Conservation (phyloP, 2,797 vertebrate genomes). For the Sarcoramphus papa region DNA sequence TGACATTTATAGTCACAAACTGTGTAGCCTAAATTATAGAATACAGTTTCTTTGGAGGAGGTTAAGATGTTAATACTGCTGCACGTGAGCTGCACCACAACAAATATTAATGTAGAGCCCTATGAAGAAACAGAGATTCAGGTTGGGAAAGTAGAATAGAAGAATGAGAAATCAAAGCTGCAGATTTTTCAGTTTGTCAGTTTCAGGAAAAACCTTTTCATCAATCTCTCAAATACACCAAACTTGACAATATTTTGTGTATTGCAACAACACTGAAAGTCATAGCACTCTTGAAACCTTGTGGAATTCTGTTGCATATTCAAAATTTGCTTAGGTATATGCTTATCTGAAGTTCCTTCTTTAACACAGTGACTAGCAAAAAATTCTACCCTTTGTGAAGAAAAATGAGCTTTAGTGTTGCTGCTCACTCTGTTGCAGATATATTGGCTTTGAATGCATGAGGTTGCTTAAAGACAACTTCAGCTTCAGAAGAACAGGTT, state of each 20-base stretch:
- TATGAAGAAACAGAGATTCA: constrained; percentile 36
- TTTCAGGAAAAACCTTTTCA: not conserved
- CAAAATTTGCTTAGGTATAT: not conserved
- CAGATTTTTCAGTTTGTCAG: not conserved
- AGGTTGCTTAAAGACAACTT: not conserved
- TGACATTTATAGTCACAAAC: not conserved
- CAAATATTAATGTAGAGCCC: constrained; percentile 80
- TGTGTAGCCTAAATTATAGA: not conserved
- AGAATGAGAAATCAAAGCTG: not conserved
- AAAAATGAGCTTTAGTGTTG: not conserved
- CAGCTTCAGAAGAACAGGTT: not conserved
- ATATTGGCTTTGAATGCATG: not conserved
- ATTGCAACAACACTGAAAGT: not conserved
- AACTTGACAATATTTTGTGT: not conserved
- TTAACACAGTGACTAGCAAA: not conserved
- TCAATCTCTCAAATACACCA: not conserved
- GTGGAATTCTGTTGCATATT: not conserved
- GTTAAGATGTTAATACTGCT: not conserved
- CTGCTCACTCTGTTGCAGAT: not conserved
- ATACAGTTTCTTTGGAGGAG: not conserved
- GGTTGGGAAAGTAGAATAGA: not conserved
- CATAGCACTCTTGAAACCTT: not conserved
- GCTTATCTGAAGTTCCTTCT: not conserved
- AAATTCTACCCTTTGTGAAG: not conserved
- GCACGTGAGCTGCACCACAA: constrained; percentile 50